Evolutionary conservation across 1,140 invertebrate genomes (phyloP).

Genomic region (Colletes latitarsis): DNA sequence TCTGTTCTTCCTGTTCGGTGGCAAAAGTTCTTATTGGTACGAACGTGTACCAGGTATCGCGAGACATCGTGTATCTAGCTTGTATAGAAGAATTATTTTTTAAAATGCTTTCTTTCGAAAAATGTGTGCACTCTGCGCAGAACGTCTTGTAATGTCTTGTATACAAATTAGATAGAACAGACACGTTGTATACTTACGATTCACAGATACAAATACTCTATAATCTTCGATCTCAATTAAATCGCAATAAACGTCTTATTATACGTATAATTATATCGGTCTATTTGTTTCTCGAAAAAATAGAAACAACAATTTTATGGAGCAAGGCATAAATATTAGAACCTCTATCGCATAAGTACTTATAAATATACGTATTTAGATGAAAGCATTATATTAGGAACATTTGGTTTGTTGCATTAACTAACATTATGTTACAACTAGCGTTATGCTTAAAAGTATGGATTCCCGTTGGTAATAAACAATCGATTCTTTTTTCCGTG

Average conservation of each 20-base stretch:
- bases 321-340: constrained; percentile 57
- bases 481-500: constrained; percentile 40
- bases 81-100: constrained; percentile 39
- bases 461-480: constrained; percentile 42
- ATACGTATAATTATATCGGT: constrained; percentile 25
- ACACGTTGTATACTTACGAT: constrained; percentile 22
- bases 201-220: constrained; percentile 46
- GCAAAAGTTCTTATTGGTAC: constrained; percentile 40
- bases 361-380: constrained; percentile 67
- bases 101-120: background rate
- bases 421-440: constrained; percentile 56
- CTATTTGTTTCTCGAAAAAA: constrained; percentile 44
- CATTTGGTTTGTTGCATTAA: constrained; percentile 64
- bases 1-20: background rate
- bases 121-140: background rate
- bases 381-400: constrained; percentile 75
- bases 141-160: constrained; percentile 29
- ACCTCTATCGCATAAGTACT: constrained; percentile 61
- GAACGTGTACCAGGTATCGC: constrained; percentile 13
- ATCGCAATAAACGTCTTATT: constrained; percentile 17
- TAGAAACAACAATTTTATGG: constrained; percentile 52
- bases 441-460: constrained; percentile 50
- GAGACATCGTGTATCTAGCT: constrained; percentile 29
- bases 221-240: constrained; percentile 43
- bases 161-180: constrained; percentile 41